These are phyloP conservation scores for Aporophyla lueneburgensis DNA, from an alignment of 2,888 invertebrate species.

Conservation along the genomic window DNA sequence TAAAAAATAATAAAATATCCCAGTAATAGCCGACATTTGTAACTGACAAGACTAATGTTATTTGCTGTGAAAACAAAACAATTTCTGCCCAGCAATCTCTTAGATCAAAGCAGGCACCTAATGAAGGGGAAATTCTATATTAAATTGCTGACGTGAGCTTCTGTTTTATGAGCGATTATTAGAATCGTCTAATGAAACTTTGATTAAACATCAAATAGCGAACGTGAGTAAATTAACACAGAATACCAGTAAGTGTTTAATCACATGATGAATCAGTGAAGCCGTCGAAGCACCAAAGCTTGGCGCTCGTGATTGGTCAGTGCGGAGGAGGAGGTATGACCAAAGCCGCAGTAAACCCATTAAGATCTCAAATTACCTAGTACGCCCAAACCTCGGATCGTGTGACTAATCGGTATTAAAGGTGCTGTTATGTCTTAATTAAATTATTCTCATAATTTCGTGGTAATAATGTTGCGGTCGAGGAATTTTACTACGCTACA, in stretches of 20 bases:
- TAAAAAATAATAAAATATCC: constrained; percentile 68
- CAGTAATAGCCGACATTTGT: constrained; percentile 64
- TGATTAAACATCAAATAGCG: constrained; percentile 69
- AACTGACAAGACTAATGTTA: constrained; percentile 64
- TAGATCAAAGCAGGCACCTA: constrained; percentile 64
- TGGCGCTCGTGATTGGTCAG: constrained; percentile 83
- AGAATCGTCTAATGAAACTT: constrained; percentile 59
- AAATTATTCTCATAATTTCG: constrained; percentile 88
- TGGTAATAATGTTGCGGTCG: constrained; percentile 83
- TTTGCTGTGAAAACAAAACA: constrained; percentile 66
- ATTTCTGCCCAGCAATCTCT: constrained; percentile 56
- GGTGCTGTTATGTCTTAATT: constrained; percentile 90
- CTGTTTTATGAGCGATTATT: constrained; percentile 72
- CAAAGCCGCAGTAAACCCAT: constrained; percentile 86
- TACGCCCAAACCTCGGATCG: constrained; percentile 88
- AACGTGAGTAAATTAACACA: constrained; percentile 70
- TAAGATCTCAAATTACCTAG: constrained; percentile 88
- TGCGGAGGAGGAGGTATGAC: constrained; percentile 83
- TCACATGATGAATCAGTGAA: constrained; percentile 83
- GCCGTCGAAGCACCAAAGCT: constrained; percentile 78
- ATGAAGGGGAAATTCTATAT: constrained; percentile 62
- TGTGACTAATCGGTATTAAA: constrained; percentile 90
- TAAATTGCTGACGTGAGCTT: constrained; percentile 69
- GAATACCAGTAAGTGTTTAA: constrained; percentile 84
- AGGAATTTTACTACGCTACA: constrained; percentile 86